Evolutionary conservation across 1,140 invertebrate genomes (phyloP).

Genomic region (Brachionus koreanus): DNA sequence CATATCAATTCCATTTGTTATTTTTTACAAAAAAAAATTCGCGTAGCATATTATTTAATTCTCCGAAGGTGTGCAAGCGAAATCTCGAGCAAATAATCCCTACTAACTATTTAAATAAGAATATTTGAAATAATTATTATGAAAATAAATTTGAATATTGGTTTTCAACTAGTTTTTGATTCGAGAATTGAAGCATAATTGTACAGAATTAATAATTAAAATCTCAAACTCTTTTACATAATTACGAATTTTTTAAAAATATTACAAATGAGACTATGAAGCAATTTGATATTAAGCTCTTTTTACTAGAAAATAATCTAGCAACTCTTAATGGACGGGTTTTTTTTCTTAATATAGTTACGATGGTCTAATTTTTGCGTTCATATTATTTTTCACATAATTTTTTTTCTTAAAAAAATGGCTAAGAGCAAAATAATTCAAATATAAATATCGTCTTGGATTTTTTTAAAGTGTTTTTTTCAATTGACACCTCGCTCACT

Average conservation of each 20-base stretch:
- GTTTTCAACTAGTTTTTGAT: background rate
- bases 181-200: background rate
- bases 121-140: background rate
- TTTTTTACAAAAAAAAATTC: background rate
- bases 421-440: background rate
- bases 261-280: background rate
- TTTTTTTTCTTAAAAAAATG: background rate
- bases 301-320: background rate
- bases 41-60: background rate
- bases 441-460: background rate
- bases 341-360: background rate
- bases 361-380: background rate
- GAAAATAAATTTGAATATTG: background rate
- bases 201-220: background rate
- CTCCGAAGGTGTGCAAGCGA: background rate
- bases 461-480: background rate
- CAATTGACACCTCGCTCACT: background rate
- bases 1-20: background rate
- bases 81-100: background rate
- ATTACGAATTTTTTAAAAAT: background rate
- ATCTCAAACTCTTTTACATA: background rate
- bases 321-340: background rate
- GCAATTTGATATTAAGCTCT: background rate
- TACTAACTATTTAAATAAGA: background rate
- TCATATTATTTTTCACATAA: background rate